Conservation (phyloP, 1,140 invertebrate species). For the Phymorhynchus buccinoides region DNA sequence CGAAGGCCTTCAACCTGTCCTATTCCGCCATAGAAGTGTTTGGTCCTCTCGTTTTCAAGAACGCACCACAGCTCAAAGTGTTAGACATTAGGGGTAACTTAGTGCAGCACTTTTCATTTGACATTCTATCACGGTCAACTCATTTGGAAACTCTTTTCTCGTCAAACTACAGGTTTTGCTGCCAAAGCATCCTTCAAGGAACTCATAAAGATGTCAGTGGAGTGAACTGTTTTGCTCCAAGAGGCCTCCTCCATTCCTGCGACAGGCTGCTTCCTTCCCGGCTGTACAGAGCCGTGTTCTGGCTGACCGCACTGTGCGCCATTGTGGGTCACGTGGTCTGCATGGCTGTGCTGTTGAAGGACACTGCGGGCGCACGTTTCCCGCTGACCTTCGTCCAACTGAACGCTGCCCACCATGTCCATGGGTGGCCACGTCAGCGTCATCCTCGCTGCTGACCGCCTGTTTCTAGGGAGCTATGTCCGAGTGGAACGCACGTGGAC, state of each 20-base stretch:
- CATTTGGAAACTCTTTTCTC: conserved; percentile 37
- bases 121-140: not conserved
- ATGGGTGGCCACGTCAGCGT: not conserved
- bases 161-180: conserved; percentile 46
- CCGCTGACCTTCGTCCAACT: not conserved
- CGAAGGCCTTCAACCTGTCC: not conserved
- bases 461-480: not conserved
- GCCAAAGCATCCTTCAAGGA: not conserved
- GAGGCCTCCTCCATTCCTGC: conserved; percentile 55
- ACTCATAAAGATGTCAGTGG: conserved; percentile 32
- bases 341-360: not conserved
- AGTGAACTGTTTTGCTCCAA: conserved; percentile 49
- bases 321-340: conserved; percentile 47
- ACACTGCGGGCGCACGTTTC: no score
- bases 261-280: conserved; percentile 48
- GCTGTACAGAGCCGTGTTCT: conserved; percentile 36
- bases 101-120: not conserved
- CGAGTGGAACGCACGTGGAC: not conserved
- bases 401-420: not conserved
- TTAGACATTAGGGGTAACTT: not conserved
- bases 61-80: not conserved
- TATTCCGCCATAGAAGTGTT: not conserved
- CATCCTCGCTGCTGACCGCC: not conserved
- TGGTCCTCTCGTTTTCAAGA: not conserved
- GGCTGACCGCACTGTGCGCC: conserved; percentile 53